phyloP scores from a whole-genome alignment of 2,888 invertebrate genomes.

The Monoplex corrugatus region DNA sequence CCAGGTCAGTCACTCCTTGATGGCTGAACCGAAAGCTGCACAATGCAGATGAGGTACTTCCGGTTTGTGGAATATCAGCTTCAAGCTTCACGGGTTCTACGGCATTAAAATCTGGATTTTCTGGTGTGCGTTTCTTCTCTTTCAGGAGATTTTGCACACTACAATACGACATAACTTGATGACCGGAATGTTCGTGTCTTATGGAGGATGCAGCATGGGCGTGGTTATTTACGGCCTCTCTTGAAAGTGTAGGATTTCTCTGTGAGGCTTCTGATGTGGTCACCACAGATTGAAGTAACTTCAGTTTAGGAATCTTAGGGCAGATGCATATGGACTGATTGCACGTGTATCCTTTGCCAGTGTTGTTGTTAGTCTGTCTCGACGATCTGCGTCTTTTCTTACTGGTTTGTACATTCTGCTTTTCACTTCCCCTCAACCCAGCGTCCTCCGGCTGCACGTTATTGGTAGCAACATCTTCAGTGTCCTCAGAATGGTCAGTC shows the following conservation, averaged over 20 bases:
- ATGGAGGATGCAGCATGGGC: too few species aligned
- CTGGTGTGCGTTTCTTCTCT: background rate
- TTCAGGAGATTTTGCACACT: background rate
- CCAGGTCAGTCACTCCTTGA: background rate
- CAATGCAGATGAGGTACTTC: background rate
- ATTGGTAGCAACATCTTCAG: background rate
- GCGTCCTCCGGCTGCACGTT: background rate
- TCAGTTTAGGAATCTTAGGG: conserved; percentile 24
- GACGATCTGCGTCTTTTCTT: background rate
- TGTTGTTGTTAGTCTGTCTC: background rate
- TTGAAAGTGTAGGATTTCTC: background rate
- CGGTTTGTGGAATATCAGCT: background rate
- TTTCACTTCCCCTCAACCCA: too few species aligned
- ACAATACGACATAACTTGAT: background rate
- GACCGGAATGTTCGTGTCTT: background rate
- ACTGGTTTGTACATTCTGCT: background rate
- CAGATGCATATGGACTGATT: conserved; percentile 9
- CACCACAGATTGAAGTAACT: background rate
- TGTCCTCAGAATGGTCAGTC: background rate
- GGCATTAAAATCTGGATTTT: background rate
- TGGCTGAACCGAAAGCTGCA: background rate
- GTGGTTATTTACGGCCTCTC: background rate
- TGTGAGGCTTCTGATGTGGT: background rate
- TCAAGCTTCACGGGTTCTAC: background rate
- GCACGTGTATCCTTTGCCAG: background rate